Evolutionary conservation across 1,140 invertebrate species (phyloP).

Genomic region (Panulirus ornatus): DNA sequence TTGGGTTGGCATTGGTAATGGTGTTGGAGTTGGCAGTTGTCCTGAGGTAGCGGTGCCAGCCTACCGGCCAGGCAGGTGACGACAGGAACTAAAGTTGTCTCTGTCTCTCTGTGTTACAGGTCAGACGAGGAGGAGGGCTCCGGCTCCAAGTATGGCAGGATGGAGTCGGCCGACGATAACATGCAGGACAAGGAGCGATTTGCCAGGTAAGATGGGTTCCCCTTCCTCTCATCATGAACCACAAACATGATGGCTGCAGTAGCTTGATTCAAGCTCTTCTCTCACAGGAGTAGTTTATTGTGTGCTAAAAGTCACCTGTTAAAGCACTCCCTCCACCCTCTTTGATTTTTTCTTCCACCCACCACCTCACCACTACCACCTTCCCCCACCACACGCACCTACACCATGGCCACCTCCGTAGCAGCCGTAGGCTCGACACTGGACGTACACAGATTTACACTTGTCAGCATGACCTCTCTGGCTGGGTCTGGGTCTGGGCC

Average conservation of each 20-base stretch:
- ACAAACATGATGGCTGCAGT: constrained; percentile 4
- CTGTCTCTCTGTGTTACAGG: constrained; percentile 75
- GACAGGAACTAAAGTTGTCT: not conserved
- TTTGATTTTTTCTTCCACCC: constrained; percentile 4
- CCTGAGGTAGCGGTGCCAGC: too few relatives aligned
- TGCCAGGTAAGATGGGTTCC: constrained; percentile 64
- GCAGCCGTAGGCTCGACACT: not conserved
- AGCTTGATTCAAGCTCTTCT: constrained; percentile 2
- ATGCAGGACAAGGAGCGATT: constrained; percentile 74
- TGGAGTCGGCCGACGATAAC: constrained; percentile 73
- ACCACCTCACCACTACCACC: constrained; percentile 1
- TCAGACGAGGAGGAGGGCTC: constrained; percentile 80
- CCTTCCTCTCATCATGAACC: not conserved
- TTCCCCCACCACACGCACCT: constrained; percentile 9
- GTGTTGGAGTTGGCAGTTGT: too few relatives aligned
- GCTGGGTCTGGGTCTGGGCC: constrained; percentile 7
- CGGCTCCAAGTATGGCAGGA: constrained; percentile 77
- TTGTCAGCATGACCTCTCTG: constrained; percentile 16
- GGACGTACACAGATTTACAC: not conserved
- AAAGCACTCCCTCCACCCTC: constrained; percentile 23
- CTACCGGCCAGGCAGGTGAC: too few relatives aligned
- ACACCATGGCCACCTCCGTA: not conserved
- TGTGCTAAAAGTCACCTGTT: not conserved
- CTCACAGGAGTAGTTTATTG: not conserved
- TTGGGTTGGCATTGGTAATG: too few relatives aligned